phyloP scores from a whole-genome alignment of 1,140 invertebrate genomes.

The Cydia splendana region DNA sequence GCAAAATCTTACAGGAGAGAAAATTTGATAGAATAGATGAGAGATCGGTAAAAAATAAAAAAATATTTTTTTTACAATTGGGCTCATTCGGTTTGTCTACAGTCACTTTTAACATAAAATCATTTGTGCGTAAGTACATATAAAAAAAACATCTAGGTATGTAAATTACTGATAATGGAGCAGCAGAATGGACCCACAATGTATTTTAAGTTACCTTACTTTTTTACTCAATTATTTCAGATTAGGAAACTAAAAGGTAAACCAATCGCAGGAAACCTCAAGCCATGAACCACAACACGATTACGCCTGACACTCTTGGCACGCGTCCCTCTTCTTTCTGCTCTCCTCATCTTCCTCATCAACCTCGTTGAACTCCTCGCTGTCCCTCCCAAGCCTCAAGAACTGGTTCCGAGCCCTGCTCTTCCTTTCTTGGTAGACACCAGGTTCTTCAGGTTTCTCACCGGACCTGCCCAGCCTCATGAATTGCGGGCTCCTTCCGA shows the following conservation, averaged over 20 bases:
- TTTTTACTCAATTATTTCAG: neutral
- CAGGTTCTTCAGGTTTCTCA: constrained; percentile 51
- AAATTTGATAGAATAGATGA: neutral
- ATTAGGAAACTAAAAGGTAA: neutral
- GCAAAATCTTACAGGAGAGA: neutral
- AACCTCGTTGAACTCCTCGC: constrained; percentile 59
- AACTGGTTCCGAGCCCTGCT: constrained; percentile 68
- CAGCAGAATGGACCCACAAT: neutral
- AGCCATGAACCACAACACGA: constrained; percentile 26
- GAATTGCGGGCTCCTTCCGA: constrained; percentile 68
- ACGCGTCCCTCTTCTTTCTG: constrained; percentile 56
- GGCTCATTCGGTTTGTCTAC: neutral
- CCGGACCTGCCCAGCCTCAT: constrained; percentile 64
- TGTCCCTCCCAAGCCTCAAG: constrained; percentile 68
- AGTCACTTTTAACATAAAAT: too few species aligned
- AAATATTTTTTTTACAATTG: neutral
- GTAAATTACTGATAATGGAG: neutral
- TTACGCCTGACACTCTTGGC: constrained; percentile 66
- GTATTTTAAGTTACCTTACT: neutral
- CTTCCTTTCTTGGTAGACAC: constrained; percentile 66
- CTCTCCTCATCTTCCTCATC: constrained; percentile 53
- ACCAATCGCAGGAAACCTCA: neutral
- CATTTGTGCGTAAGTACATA: neutral
- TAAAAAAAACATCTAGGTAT: neutral
- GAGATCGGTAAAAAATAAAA: too few species aligned